phyloP scores from a whole-genome alignment of 92 coral and sea anemone species.

The Isaurus tuberculatus region DNA sequence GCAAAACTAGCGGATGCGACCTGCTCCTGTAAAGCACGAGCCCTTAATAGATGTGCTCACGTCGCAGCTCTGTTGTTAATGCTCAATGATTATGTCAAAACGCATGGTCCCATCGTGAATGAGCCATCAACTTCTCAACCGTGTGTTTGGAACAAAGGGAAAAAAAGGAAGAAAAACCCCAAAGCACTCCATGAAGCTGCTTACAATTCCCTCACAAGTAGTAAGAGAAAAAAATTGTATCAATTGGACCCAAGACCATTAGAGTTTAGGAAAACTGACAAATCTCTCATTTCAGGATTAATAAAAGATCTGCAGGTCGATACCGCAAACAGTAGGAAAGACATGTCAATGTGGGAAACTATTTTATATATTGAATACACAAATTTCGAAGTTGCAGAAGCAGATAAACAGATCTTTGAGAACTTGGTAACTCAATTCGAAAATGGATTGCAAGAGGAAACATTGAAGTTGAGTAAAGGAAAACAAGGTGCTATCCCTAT shows the following conservation, averaged over 20 bases:
- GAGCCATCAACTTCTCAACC: constrained; percentile 16
- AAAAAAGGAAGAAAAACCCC: constrained; percentile 36
- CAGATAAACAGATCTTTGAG: not conserved
- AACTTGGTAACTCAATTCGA: constrained; percentile 6
- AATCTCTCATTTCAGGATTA: not conserved
- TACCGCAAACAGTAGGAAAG: not conserved
- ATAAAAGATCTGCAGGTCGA: not conserved
- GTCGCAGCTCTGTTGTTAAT: constrained; percentile 22
- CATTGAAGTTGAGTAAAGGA: not conserved
- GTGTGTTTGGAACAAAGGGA: constrained; percentile 29
- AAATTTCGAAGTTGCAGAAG: constrained; percentile 24
- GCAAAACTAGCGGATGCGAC: not conserved
- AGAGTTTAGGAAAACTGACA: not conserved
- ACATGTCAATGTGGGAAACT: constrained; percentile 23
- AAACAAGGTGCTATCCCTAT: not conserved
- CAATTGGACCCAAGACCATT: constrained; percentile 35
- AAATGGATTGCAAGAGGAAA: not conserved
- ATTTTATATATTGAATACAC: constrained; percentile 6
- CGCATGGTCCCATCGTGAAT: not conserved
- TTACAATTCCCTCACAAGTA: not conserved
- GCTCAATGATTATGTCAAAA: not conserved
- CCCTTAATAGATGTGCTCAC: constrained; percentile 26
- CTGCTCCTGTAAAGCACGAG: constrained; percentile 20
- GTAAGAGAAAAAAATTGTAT: not conserved
- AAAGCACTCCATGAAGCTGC: constrained; percentile 16